phyloP scores from a whole-genome alignment of 35 echinoderm and acorn worm genomes.

The Lytechinus variegatus region DNA sequence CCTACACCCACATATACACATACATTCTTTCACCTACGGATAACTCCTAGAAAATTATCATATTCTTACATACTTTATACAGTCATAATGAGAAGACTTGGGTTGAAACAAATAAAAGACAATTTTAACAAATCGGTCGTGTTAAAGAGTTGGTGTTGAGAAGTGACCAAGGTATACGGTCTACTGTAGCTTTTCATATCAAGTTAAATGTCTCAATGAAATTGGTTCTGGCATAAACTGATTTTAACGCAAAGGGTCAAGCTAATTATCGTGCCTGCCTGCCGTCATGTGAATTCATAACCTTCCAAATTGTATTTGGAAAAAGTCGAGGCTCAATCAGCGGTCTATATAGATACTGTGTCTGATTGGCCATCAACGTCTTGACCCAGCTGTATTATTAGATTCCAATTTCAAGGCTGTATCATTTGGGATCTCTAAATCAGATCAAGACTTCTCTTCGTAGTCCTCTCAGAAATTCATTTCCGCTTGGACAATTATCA shows the following conservation, averaged over 20 bases:
- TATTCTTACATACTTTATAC: background rate
- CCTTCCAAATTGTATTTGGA: background rate
- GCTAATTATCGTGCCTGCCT: background rate
- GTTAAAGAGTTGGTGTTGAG: background rate
- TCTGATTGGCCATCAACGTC: background rate
- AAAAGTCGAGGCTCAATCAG: background rate
- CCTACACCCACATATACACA: background rate
- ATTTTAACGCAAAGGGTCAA: background rate
- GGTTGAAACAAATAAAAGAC: background rate
- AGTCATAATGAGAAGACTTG: background rate
- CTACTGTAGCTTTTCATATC: background rate
- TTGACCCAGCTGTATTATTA: constrained; percentile 3
- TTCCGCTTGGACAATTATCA: background rate
- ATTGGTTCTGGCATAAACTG: background rate
- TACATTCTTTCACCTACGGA: background rate
- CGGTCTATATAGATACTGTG: background rate
- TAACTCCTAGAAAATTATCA: background rate
- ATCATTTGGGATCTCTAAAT: background rate
- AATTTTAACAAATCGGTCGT: background rate
- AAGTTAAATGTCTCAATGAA: background rate
- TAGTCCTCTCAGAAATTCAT: background rate
- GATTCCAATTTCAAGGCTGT: background rate
- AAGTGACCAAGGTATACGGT: background rate
- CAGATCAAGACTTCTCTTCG: background rate
- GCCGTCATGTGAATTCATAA: background rate